A percentile compares a stretch with the other conserved stretches of the same genome.
Conservation (phyloP, 2,888 invertebrate species). For the Latheticus oryzae region DNA sequence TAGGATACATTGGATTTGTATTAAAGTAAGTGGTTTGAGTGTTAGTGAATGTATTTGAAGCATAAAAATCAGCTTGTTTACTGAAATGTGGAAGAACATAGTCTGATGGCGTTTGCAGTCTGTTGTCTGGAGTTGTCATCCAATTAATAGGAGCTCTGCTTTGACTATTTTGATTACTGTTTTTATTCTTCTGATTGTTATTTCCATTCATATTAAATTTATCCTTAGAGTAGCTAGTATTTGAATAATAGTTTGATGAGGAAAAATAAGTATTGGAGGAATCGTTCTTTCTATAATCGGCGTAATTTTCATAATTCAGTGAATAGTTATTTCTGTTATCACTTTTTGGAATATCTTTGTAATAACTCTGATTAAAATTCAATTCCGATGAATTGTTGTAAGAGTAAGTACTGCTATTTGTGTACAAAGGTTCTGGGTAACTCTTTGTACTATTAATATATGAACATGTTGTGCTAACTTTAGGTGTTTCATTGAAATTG, state of each 20-base stretch:
- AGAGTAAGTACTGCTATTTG: constrained; percentile 57
- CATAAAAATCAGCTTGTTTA: constrained; percentile 58
- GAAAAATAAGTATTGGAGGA: constrained; percentile 18
- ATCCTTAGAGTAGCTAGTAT: constrained; percentile 22
- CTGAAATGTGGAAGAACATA: constrained; percentile 65
- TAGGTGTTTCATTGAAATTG: constrained; percentile 31
- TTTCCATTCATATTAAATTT: constrained; percentile 18
- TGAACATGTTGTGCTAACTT: constrained; percentile 34
- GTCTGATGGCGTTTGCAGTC: constrained; percentile 60
- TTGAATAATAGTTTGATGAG: constrained; percentile 26
- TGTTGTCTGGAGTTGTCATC: constrained; percentile 72
- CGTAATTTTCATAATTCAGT: constrained; percentile 58
- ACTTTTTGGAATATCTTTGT: constrained; percentile 47
- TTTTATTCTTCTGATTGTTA: constrained; percentile 40
- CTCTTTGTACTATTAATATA: constrained; percentile 48
- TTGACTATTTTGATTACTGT: constrained; percentile 48
- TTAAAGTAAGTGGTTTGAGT: constrained; percentile 55
- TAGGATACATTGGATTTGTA: constrained; percentile 50
- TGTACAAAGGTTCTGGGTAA: constrained; percentile 58
- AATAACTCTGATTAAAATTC: constrained; percentile 54
- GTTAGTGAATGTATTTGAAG: constrained; percentile 45
- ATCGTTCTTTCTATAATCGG: constrained; percentile 51
- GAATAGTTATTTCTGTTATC: constrained; percentile 52
- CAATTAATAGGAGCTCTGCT: constrained; percentile 70
- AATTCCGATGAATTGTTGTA: constrained; percentile 54